Evolutionary conservation across 2,888 invertebrate genomes (phyloP), one percentile per base, ranked within the genome.

Genomic region (Desoria tigrina): DNA sequence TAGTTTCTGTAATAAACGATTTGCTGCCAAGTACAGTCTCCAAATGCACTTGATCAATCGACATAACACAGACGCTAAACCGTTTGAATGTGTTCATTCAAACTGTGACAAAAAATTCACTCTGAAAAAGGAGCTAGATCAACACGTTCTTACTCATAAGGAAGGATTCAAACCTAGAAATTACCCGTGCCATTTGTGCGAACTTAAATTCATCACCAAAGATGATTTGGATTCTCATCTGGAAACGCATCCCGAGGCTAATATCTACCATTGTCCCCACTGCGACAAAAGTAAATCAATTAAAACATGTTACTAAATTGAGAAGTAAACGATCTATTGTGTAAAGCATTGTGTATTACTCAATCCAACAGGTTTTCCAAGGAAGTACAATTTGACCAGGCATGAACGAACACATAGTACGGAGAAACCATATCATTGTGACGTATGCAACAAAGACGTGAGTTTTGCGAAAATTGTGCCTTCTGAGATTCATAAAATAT

Each of bases 1-100:
- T 21, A 32, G 28, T 16, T 26, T 51, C 23, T 51, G 51, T 16
- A 6, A 4, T 6, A 51, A 51, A 24, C 23, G 51, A 4, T 55
- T 55, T 32, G 55, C 55, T 18, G 55, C 55, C 27, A 55, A 55
- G 27, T 55, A 55, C 55, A 55, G 55, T 32, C 37, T 55, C 4
- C 55, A 55, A 32, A 55, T 55, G 55, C 55, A 55, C 28, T 27
- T 55, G n/a, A 9, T 55, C 26, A 55, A 55, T 18, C 55, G 55
- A 9, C 55, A 55, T 27, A 55, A 55, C n/a, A 55, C 55, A 11
- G 55, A 55, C 21, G 55, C 55, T n/a, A 55, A 55, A 32, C 55
- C 55, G 3, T 32, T 32, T 28, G 55, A 55, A 3, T 55, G 55
- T 28, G 21, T 6, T n/a, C 45, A 32, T 53, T n/a, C n/a, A n/a